phyloP scores from a whole-genome alignment of 1,140 invertebrate genomes.

The Hyles euphorbiae region DNA sequence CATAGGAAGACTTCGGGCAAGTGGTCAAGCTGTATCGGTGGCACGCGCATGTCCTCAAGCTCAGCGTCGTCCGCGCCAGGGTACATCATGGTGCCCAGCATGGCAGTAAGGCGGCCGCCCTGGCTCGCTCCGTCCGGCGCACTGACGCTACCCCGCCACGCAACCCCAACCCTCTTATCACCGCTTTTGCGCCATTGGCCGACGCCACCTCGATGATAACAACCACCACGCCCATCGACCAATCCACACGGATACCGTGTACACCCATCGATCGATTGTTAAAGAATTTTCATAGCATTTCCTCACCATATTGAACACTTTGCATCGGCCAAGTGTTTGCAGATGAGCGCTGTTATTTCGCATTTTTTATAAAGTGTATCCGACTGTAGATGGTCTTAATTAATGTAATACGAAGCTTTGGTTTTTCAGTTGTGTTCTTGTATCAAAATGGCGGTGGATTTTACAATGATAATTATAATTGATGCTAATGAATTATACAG shows the following conservation, averaged over 20 bases:
- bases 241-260: slow-evolving; percentile 41
- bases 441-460: no score
- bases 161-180: slow-evolving; percentile 70
- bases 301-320: slow-evolving; percentile 57
- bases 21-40: slow-evolving; percentile 82
- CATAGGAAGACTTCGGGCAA: slow-evolving; percentile 84
- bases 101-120: slow-evolving; percentile 54
- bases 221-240: slow-evolving; percentile 60
- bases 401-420: slow-evolving; percentile 4
- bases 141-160: slow-evolving; percentile 55
- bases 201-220: slow-evolving; percentile 57
- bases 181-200: slow-evolving; percentile 51
- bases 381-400: background rate
- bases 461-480: no score
- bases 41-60: slow-evolving; percentile 76
- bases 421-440: no score
- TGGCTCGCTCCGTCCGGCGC: slow-evolving; percentile 49
- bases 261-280: slow-evolving; percentile 66
- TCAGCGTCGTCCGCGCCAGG: slow-evolving; percentile 71
- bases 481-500: no score
- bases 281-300: slow-evolving; percentile 55
- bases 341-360: slow-evolving; percentile 19
- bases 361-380: slow-evolving; percentile 8
- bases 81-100: slow-evolving; percentile 73
- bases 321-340: slow-evolving; percentile 37